These are phyloP conservation scores for Pollenia griseotomentosa DNA, from an alignment of 2,888 invertebrate genomes.

Conservation along the genomic window DNA sequence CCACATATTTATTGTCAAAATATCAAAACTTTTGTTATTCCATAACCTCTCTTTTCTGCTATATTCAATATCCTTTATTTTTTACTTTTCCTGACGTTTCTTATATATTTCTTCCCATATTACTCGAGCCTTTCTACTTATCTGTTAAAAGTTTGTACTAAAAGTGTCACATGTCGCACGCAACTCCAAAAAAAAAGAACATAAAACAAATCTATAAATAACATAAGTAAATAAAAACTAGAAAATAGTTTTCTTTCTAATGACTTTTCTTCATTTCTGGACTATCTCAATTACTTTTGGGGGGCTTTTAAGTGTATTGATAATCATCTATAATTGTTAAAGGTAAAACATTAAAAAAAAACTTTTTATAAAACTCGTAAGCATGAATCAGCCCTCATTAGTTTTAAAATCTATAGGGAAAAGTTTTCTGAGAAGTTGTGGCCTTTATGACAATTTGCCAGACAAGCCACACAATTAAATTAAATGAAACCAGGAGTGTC, in stretches of 20 bases:
- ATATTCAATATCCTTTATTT: too few species aligned
- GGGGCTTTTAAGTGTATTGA: constrained; percentile 4
- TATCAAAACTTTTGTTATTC: too few species aligned
- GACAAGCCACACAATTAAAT: constrained; percentile 16
- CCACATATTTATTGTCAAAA: too few species aligned
- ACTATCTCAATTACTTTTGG: constrained; percentile 1
- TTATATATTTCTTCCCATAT: background rate
- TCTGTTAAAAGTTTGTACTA: background rate
- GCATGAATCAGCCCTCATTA: constrained; percentile 8
- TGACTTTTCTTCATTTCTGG: background rate
- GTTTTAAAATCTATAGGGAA: background rate
- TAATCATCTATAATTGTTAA: constrained; percentile 16
- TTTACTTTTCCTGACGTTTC: background rate
- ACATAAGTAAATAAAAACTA: background rate
- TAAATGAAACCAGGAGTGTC: constrained; percentile 48
- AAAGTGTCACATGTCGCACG: constrained; percentile 9
- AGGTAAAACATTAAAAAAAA: background rate
- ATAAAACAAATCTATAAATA: background rate
- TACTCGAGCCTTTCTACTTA: background rate
- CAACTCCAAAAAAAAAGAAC: background rate
- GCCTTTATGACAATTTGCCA: constrained; percentile 16
- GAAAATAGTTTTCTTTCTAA: constrained; percentile 15
- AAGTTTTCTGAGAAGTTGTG: constrained; percentile 4
- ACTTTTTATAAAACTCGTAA: background rate
- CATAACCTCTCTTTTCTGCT: too few species aligned